These are phyloP conservation scores for Rhinoraja longicauda DNA, from an alignment of 2,797 vertebrate species.

Conservation along the genomic window DNA sequence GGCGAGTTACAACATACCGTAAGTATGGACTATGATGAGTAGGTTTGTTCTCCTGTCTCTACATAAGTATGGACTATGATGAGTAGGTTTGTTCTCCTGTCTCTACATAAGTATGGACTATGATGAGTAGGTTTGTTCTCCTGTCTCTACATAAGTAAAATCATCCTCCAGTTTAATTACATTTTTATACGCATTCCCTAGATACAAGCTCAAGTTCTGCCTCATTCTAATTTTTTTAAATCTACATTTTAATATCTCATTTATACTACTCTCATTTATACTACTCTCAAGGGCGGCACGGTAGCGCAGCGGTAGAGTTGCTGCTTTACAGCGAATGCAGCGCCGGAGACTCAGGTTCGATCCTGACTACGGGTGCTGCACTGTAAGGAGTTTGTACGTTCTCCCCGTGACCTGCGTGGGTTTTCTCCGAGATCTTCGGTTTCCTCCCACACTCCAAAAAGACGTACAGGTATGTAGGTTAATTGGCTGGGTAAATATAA, in stretches of 20 bases:
- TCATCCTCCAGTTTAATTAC: neutral
- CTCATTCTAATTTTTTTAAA: neutral
- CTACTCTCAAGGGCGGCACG: too few relatives aligned
- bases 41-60: neutral
- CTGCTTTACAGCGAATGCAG: too few relatives aligned
- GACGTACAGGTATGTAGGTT: too few relatives aligned
- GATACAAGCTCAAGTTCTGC: neutral
- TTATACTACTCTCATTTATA: neutral
- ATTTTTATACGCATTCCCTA: neutral
- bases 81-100: neutral
- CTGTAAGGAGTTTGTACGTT: too few relatives aligned
- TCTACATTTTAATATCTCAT: neutral
- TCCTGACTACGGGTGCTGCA: too few relatives aligned
- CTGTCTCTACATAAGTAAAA: neutral
- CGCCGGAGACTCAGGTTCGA: too few relatives aligned
- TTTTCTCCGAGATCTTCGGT: too few relatives aligned
- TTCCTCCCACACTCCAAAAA: too few relatives aligned
- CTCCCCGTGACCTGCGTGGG: too few relatives aligned
- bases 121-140: neutral
- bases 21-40: slow-evolving; percentile 48
- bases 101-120: slow-evolving; percentile 59
- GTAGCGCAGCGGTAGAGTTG: too few relatives aligned
- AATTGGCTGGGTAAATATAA: too few relatives aligned
- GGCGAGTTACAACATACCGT: slow-evolving; percentile 95
- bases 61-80: slow-evolving; percentile 55